Percentiles rank a stretch among this genome's conserved stretches.
These are phyloP conservation scores for Heliothis subflexa DNA, from an alignment of 1,140 invertebrate species.

Conservation along the genomic window DNA sequence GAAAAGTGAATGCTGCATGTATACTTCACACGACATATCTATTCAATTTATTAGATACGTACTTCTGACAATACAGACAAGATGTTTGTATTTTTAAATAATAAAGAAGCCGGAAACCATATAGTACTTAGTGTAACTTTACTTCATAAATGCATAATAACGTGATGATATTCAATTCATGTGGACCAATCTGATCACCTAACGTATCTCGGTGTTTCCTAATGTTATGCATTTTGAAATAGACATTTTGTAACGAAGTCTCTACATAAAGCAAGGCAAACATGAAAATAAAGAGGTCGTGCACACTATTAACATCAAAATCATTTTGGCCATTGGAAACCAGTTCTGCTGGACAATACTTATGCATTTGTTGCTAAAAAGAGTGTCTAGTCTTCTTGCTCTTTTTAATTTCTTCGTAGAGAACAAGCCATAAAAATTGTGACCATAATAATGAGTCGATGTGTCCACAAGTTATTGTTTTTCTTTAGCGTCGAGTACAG, in stretches of 20 bases:
- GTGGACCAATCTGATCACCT: too few relatives aligned
- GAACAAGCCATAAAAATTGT: too few relatives aligned
- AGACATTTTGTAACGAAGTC: constrained; percentile 43
- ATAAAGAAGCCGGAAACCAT: constrained; percentile 42
- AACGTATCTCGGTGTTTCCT: neutral
- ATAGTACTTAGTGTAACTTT: neutral
- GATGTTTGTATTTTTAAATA: constrained; percentile 36
- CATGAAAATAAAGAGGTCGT: constrained; percentile 41
- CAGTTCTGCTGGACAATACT: neutral
- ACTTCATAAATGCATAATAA: too few relatives aligned
- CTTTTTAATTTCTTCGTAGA: neutral
- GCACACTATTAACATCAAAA: constrained; percentile 41
- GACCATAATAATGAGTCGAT: neutral
- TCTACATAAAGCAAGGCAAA: constrained; percentile 45
- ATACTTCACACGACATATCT: constrained; percentile 46
- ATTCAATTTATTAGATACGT: constrained; percentile 43
- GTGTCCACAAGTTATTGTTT: constrained; percentile 26
- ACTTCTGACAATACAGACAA: constrained; percentile 40
- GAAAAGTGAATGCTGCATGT: constrained; percentile 47
- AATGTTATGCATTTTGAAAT: constrained; percentile 43
- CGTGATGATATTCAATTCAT: too few relatives aligned
- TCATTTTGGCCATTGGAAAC: constrained; percentile 23
- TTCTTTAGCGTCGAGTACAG: neutral
- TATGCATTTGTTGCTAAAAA: constrained; percentile 9
- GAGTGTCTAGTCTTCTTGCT: constrained; percentile 1